These are phyloP conservation scores for Cariama cristata DNA, from an alignment of 2,113 vertebrate genomes.

Conservation along the genomic window DNA sequence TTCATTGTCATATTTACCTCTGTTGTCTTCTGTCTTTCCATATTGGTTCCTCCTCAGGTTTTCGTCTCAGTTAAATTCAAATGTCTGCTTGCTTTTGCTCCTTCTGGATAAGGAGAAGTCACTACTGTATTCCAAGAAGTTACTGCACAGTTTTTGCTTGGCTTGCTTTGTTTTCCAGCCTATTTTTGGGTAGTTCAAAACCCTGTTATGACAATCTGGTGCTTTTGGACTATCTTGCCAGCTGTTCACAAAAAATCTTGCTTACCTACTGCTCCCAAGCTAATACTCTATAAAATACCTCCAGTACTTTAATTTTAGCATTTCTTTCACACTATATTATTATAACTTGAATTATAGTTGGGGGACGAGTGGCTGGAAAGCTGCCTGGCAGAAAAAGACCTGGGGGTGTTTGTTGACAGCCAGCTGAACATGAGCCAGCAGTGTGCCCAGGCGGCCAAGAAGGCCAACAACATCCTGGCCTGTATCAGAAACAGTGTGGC, in stretches of 20 bases:
- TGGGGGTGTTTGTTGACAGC: too few species aligned
- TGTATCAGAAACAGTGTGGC: too few species aligned
- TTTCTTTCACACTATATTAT: not conserved
- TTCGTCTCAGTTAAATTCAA: not conserved
- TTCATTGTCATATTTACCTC: not conserved
- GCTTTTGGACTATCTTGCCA: not conserved
- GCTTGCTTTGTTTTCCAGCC: not conserved
- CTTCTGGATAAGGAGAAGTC: not conserved
- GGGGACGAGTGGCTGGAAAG: too few species aligned
- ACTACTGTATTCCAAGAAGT: not conserved
- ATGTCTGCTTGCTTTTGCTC: not conserved
- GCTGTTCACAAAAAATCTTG: not conserved
- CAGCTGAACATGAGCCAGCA: too few species aligned
- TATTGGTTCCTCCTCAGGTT: not conserved
- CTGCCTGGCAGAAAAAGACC: too few species aligned
- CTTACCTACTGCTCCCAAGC: not conserved
- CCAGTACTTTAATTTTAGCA: not conserved
- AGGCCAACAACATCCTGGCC: too few species aligned
- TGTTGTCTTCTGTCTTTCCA: not conserved
- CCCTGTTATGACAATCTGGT: not conserved
- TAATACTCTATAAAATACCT: not conserved
- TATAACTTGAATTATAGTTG: not conserved
- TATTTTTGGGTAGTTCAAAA: not conserved
- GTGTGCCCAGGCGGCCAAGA: too few species aligned
- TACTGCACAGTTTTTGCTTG: not conserved